Percentiles rank a stretch among this genome's conserved stretches.
These are phyloP conservation scores for Caenorhabditis sp. DNA, from an alignment of 2,888 invertebrate genomes.

Conservation along the genomic window DNA sequence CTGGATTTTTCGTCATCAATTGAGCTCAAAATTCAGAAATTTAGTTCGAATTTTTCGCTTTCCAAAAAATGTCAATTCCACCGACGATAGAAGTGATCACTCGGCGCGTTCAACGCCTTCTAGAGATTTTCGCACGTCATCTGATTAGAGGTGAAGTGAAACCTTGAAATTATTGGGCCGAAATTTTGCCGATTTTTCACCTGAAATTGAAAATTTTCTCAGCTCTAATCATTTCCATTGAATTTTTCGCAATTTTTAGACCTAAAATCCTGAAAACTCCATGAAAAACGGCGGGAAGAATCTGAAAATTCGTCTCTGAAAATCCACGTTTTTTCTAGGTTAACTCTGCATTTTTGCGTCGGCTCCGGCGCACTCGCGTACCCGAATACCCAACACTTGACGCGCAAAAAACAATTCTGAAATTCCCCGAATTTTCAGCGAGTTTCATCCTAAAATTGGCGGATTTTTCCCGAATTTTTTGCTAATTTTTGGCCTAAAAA, in stretches of 20 bases:
- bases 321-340: background rate
- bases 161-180: background rate
- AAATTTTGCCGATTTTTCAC: background rate
- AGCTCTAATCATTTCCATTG: background rate
- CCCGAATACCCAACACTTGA: background rate
- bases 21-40: too few relatives aligned
- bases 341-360: constrained; percentile 21
- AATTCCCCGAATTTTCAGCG: background rate
- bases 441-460: background rate
- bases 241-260: constrained; percentile 10
- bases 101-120: constrained; percentile 34
- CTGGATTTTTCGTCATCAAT: too few relatives aligned
- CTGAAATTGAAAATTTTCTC: background rate
- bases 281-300: background rate
- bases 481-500: background rate
- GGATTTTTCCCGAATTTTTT: background rate
- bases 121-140: constrained; percentile 28
- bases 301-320: background rate
- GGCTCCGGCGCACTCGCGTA: background rate
- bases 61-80: background rate
- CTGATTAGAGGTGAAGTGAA: constrained; percentile 18
- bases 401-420: constrained; percentile 29
- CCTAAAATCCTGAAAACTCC: too few relatives aligned
- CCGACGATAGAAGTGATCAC: background rate
- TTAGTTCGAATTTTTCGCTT: too few relatives aligned